Percentiles rank a stretch among this genome's conserved stretches.
Evolutionary conservation across 2,888 invertebrate genomes (phyloP).

Genomic region (Eupithecia pulchellata): DNA sequence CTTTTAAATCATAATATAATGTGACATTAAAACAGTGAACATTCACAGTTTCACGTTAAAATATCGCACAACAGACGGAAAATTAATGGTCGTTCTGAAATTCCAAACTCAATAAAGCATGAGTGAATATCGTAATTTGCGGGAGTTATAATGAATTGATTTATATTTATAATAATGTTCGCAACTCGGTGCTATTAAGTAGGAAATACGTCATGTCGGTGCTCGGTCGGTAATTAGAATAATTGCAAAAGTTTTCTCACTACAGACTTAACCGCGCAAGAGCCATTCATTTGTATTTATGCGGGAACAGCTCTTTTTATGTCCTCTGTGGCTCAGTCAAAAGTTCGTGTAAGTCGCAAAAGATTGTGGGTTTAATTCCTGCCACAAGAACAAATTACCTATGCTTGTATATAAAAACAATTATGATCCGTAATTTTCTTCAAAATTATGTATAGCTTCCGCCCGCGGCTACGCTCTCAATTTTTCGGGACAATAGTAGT

Average conservation of each 20-base stretch:
- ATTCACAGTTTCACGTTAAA: constrained; percentile 20
- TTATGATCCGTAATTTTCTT: not conserved
- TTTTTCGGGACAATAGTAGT: not conserved
- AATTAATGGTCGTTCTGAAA: constrained; percentile 48
- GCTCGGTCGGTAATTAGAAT: constrained; percentile 79
- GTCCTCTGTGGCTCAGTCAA: constrained; percentile 47
- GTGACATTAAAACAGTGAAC: constrained; percentile 15
- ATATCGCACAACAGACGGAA: constrained; percentile 44
- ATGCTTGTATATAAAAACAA: not conserved
- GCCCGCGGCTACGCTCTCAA: not conserved
- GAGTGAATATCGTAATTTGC: constrained; percentile 60
- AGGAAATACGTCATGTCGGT: constrained; percentile 75
- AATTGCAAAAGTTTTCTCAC: constrained; percentile 80
- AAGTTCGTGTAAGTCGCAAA: not conserved
- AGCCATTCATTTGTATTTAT: constrained; percentile 75
- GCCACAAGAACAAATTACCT: not conserved
- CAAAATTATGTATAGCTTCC: not conserved
- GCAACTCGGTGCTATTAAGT: constrained; percentile 76
- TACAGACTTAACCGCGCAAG: constrained; percentile 68
- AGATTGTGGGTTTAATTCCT: constrained; percentile 27
- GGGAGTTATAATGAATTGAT: constrained; percentile 70
- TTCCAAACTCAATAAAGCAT: constrained; percentile 56
- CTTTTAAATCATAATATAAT: constrained; percentile 19
- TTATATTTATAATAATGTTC: constrained; percentile 75
- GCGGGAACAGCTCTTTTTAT: constrained; percentile 67